Evolutionary conservation across 1,140 invertebrate species (phyloP).

Genomic region (Battus philenor): DNA sequence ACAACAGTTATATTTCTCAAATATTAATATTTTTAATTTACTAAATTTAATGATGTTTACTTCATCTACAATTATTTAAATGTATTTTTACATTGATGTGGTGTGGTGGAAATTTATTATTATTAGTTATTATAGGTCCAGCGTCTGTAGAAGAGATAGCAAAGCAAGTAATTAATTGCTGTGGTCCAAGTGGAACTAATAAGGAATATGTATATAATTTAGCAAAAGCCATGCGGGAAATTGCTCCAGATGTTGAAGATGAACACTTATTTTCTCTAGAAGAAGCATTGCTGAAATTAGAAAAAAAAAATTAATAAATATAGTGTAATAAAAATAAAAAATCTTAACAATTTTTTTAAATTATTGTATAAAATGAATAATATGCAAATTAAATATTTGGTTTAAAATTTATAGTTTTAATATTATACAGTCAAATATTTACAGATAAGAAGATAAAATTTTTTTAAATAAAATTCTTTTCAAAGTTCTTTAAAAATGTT

Average conservation of each 20-base stretch:
- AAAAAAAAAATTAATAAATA: constrained; percentile 31
- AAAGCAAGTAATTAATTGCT: constrained; percentile 82
- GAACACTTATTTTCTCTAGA: constrained; percentile 88
- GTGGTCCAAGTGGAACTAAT: constrained; percentile 91
- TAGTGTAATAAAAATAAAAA: no score
- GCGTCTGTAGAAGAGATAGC: constrained; percentile 87
- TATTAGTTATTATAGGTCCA: constrained; percentile 72
- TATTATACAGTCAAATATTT: no score
- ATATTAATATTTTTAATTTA: not conserved
- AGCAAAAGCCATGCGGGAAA: constrained; percentile 84
- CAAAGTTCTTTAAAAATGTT: no score
- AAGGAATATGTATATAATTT: constrained; percentile 92
- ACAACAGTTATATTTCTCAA: not conserved
- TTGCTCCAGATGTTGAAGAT: constrained; percentile 83
- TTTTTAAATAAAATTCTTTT: no score
- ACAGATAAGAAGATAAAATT: no score
- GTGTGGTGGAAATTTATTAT: not conserved
- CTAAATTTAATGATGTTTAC: no score
- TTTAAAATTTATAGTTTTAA: no score
- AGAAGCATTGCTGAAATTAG: constrained; percentile 71
- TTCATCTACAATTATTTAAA: no score
- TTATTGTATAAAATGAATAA: no score
- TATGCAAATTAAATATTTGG: no score
- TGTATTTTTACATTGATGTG: no score
- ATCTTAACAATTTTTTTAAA: no score